Evolutionary conservation across 2,113 vertebrate genomes (phyloP), one percentile per base, ranked within the genome.

Genomic region (Kryptolebias marmoratus): DNA sequence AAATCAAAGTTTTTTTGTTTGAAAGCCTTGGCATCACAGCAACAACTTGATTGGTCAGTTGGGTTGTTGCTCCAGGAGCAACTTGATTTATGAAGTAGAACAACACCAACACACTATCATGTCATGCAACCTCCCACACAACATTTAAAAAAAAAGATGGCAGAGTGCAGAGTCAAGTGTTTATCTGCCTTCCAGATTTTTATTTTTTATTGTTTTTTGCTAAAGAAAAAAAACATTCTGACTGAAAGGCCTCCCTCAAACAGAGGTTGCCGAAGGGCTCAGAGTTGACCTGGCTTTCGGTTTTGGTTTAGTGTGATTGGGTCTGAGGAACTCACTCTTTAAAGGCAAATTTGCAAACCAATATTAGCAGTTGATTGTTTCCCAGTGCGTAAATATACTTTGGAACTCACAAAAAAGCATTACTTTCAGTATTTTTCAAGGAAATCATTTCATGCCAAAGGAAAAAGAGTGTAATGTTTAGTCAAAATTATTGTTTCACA

Each of bases 71-170:
- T 7, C 27, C 39, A 11, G 5, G n/a, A 54, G 32, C 18, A 27
- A 42, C 9, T 45, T n/a, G 2, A 28, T 28, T 66, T 16, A 10
- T 44, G 36, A 31, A 30, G 27, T 15, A 39, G 30, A 54, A 44
- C 32, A 28, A 54, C 11, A 54, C 22, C 50, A 66, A 44, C 18
- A 53, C 61, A 49, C 9, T 3, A 36, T 22, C 48, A 39, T 50
- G n/a, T 22, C 18, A 36, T 39, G 18, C 30, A 52, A 36, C 18
- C 31, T 65, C 30, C 44, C 63, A 52, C 49, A 53, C 18, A 65
- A 36, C 28, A 30, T 16, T 31, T 22, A 28, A 64, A 64, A 28
- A n/a, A 53, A n/a, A 53, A 53, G 47, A 65, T 39, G 64, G 49
- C 28, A 32, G 44, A 63, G 61, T 11, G 44, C 44, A 48, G 47